Percentiles rank a stretch among this genome's conserved stretches.
phyloP scores from a whole-genome alignment of 2,113 vertebrate species.

The Abramis brama region DNA sequence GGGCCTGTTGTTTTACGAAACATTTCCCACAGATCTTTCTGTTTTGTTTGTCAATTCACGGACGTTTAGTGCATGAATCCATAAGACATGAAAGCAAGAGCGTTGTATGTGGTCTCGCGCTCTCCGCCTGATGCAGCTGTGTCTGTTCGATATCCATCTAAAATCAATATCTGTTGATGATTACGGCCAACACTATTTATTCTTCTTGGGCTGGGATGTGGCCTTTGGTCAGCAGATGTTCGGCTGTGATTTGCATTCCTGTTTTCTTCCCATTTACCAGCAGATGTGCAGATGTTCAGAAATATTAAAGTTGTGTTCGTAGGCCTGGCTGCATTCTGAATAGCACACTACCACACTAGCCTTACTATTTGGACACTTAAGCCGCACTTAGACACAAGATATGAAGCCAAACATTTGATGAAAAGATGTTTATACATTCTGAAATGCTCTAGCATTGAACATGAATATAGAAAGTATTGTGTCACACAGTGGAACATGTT shows the following conservation, averaged over 20 bases:
- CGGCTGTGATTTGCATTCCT: conserved; percentile 84
- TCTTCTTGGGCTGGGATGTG: conserved; percentile 85
- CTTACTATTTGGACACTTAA: not conserved
- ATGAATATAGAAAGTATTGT: not conserved
- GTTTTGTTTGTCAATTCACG: conserved; percentile 88
- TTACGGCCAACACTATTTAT: conserved; percentile 86
- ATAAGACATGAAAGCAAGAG: conserved; percentile 86
- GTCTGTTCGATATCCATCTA: conserved; percentile 90
- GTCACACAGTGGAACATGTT: too few species aligned
- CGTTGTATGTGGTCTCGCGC: conserved; percentile 84
- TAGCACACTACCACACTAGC: not conserved
- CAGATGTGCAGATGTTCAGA: conserved; percentile 80
- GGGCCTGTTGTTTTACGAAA: conserved; percentile 94
- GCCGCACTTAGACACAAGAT: not conserved
- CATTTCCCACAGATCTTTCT: conserved; percentile 94
- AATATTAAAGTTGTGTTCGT: conserved; percentile 50
- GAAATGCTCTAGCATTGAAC: not conserved
- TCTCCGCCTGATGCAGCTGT: conserved; percentile 82
- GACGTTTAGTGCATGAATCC: conserved; percentile 90
- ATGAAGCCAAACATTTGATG: not conserved
- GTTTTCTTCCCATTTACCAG: conserved; percentile 88
- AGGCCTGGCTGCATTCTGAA: not conserved
- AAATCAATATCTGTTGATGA: conserved; percentile 92
- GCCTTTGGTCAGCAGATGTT: conserved; percentile 85
- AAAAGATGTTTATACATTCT: not conserved